Evolutionary conservation across 2,797 vertebrate species (phyloP).

Genomic region (Typhlichthys subterraneus): DNA sequence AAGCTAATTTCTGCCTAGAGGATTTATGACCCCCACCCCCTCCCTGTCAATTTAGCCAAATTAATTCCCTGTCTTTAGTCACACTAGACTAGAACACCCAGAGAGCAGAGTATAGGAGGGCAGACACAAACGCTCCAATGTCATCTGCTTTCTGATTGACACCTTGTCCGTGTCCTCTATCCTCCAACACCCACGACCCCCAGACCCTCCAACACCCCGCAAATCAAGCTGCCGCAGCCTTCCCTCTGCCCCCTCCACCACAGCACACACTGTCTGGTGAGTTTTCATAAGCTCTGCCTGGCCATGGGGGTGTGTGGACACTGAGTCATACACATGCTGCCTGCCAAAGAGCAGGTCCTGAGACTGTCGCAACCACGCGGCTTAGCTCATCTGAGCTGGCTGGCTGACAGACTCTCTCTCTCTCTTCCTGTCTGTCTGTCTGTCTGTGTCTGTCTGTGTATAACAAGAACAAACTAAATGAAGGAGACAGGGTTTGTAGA

Average conservation of each 20-base stretch:
- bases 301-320: constrained; percentile 46
- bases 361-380: constrained; percentile 42
- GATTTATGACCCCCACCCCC: too few relatives aligned
- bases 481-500: too few relatives aligned
- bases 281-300: constrained; percentile 55
- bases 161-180: constrained; percentile 14
- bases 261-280: constrained; percentile 58
- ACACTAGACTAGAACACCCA: too few relatives aligned
- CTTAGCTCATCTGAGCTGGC: constrained; percentile 22
- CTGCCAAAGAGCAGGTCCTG: constrained; percentile 47
- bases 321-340: constrained; percentile 44
- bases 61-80: too few relatives aligned
- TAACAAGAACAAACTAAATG: too few relatives aligned
- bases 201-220: constrained; percentile 13
- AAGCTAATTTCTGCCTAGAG: too few relatives aligned
- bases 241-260: constrained; percentile 34
- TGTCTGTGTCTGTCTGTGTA: too few relatives aligned
- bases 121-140: too few relatives aligned
- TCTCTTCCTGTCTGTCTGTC: not conserved
- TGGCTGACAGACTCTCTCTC: not conserved
- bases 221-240: constrained; percentile 25
- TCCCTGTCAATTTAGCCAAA: too few relatives aligned
- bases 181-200: constrained; percentile 21
- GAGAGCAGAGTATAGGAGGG: too few relatives aligned
- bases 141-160: constrained; percentile 19